Conservation (phyloP, 2,797 vertebrate species). For the Sebastiscus tertius region DNA sequence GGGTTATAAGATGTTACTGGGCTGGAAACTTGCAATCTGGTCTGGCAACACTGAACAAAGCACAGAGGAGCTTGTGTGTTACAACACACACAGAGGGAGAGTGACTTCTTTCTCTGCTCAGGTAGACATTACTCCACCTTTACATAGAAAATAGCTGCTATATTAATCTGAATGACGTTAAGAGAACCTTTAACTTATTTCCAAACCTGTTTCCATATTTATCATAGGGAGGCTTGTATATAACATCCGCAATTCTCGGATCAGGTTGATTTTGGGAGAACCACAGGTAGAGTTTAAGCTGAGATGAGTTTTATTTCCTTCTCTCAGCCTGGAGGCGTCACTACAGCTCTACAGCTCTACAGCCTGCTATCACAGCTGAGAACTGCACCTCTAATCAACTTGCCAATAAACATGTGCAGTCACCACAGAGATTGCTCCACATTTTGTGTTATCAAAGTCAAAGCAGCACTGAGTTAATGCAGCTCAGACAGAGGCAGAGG, state of each 20-base stretch:
- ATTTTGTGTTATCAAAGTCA: slow-evolving; percentile 19
- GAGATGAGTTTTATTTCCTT: neutral
- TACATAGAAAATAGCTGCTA: no score
- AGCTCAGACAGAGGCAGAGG: slow-evolving; percentile 5
- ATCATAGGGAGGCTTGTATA: neutral
- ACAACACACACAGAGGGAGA: no score
- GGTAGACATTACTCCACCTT: no score
- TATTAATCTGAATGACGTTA: no score
- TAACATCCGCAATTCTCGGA: neutral
- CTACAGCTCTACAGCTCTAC: neutral
- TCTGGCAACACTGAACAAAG: no score
- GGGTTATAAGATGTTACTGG: no score
- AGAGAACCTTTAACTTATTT: no score
- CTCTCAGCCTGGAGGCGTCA: neutral
- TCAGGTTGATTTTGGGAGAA: neutral
- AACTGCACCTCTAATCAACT: neutral
- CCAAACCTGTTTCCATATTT: neutral
- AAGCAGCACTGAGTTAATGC: neutral
- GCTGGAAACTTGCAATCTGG: no score
- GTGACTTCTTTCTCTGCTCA: no score
- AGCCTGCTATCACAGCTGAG: neutral
- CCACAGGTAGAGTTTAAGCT: neutral
- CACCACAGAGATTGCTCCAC: neutral
- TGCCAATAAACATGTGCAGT: neutral
- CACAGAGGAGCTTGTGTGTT: no score